A percentile compares a stretch with the other conserved stretches of the same genome.
phyloP scores from a whole-genome alignment of 2,797 vertebrate genomes.

The Squalus acanthias region DNA sequence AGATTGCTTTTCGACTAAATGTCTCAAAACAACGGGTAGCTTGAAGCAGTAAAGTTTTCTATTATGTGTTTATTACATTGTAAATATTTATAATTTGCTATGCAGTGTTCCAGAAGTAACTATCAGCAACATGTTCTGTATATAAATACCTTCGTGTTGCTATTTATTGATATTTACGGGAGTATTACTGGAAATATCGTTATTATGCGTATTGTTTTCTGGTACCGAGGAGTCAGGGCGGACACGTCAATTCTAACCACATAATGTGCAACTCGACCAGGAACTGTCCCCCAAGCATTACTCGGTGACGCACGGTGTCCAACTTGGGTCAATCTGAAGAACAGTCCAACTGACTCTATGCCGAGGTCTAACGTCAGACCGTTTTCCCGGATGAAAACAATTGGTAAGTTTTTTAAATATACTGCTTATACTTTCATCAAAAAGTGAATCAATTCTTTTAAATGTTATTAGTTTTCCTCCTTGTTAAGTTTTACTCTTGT shows the following conservation, averaged over 20 bases:
- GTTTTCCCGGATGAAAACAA: neutral
- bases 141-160: neutral
- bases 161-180: neutral
- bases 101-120: neutral
- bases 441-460: neutral
- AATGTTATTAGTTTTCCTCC: neutral
- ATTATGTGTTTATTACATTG: neutral
- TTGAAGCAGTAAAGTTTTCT: neutral
- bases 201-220: neutral
- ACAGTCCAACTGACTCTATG: too few relatives aligned
- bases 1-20: conserved; percentile 18
- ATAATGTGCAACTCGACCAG: too few relatives aligned
- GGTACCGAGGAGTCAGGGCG: neutral
- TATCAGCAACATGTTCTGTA: neutral
- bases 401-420: neutral
- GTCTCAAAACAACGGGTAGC: conserved; percentile 19
- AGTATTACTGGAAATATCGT: neutral
- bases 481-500: neutral
- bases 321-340: neutral
- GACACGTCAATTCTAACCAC: neutral
- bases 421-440: neutral
- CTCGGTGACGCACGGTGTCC: too few relatives aligned
- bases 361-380: neutral
- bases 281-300: neutral
- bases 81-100: conserved; percentile 4